A percentile compares a stretch with the other conserved stretches of the same genome.
These are phyloP conservation scores for Cettia cetti DNA, from an alignment of 2,113 vertebrate species.

Conservation along the genomic window DNA sequence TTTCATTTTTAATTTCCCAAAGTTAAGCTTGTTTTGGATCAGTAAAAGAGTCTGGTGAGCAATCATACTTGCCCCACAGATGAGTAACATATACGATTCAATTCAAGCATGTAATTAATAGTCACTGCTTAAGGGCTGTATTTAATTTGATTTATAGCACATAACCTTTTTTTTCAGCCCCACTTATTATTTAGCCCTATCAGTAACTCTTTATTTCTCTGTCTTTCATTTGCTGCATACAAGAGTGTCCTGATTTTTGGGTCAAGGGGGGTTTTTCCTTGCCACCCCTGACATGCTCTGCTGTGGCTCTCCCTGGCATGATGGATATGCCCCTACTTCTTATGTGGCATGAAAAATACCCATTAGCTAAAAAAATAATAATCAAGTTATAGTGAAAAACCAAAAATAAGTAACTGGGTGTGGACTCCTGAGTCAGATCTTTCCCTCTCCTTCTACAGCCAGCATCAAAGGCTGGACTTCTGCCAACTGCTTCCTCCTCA, in stretches of 20 bases:
- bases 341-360: fast-evolving
- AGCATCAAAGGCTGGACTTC: not conserved
- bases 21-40: not conserved
- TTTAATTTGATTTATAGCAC: conserved; percentile 42
- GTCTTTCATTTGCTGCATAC: not conserved
- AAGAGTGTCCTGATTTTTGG: not conserved
- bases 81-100: not conserved
- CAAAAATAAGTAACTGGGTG: not conserved
- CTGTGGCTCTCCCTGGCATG: not conserved
- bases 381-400: not conserved
- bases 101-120: conserved; percentile 43
- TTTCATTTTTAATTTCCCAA: not conserved
- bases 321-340: not conserved
- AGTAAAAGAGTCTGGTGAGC: not conserved
- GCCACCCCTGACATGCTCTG: not conserved
- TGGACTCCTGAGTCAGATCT: not conserved
- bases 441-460: not conserved
- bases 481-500: not conserved
- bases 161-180: conserved; percentile 15
- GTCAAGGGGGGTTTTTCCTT: not conserved
- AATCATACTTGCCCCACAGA: not conserved
- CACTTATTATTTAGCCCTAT: not conserved
- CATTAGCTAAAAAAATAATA: not conserved
- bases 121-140: not conserved
- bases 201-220: not conserved